Percentiles rank a stretch among this genome's conserved stretches.
These are phyloP conservation scores for Brachylomia viminalis DNA, from an alignment of 2,888 invertebrate genomes.

Conservation along the genomic window DNA sequence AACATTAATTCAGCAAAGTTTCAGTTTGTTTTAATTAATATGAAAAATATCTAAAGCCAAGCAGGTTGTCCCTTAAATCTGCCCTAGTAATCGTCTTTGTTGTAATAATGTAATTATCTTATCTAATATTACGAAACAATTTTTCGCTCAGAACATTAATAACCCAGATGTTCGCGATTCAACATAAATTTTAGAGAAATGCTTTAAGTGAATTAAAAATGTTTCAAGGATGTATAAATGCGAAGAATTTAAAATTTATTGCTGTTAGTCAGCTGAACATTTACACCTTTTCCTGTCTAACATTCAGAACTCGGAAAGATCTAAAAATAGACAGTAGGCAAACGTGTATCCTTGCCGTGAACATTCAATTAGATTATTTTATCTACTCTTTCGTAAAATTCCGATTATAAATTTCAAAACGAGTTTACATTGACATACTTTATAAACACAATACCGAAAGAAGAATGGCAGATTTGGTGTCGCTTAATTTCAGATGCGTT, in stretches of 20 bases:
- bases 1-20: background rate
- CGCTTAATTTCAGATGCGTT: too few relatives aligned
- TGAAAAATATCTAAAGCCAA: background rate
- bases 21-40: background rate
- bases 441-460: too few relatives aligned
- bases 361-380: background rate
- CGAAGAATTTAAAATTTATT: conserved; percentile 54
- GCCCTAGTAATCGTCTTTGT: background rate
- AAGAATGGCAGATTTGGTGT: too few relatives aligned
- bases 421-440: too few relatives aligned
- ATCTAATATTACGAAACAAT: conserved; percentile 21
- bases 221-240: conserved; percentile 54
- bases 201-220: conserved; percentile 57
- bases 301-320: background rate
- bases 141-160: conserved; percentile 45
- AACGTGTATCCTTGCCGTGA: background rate
- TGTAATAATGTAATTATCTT: background rate
- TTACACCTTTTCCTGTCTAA: conserved; percentile 31
- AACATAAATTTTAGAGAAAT: conserved; percentile 52
- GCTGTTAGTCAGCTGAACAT: conserved; percentile 21
- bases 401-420: too few relatives aligned
- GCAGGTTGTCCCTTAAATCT: background rate
- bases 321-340: background rate
- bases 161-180: conserved; percentile 55
- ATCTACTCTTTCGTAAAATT: too few relatives aligned